Conservation (phyloP, 2,888 invertebrate species). For the Phalangium opilio region DNA sequence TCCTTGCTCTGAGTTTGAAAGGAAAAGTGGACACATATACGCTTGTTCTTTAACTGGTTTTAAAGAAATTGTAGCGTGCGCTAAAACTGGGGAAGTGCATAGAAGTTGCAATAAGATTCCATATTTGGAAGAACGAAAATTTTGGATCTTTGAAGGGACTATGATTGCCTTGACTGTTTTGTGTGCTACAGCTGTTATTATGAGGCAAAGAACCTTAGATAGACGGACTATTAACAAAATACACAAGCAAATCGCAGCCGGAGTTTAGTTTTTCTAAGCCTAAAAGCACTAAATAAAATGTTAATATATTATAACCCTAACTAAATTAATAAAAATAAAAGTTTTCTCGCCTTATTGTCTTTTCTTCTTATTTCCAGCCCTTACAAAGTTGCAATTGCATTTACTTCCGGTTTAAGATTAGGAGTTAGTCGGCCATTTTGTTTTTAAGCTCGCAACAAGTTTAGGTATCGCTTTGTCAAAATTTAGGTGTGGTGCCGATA, state of each 20-base stretch:
- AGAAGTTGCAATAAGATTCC: conserved; percentile 57
- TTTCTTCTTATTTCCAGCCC: too few relatives aligned
- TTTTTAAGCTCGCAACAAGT: too few relatives aligned
- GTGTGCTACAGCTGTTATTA: conserved; percentile 47
- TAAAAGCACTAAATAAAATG: too few relatives aligned
- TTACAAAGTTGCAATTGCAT: too few relatives aligned
- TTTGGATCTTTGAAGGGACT: conserved; percentile 63
- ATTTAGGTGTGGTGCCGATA: too few relatives aligned
- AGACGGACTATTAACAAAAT: conserved; percentile 49
- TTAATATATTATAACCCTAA: too few relatives aligned
- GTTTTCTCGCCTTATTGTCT: too few relatives aligned
- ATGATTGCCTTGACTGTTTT: conserved; percentile 48
- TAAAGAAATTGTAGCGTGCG: conserved; percentile 18
- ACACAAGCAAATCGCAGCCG: conserved; percentile 52
- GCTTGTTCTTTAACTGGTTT: conserved; percentile 18
- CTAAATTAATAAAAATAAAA: too few relatives aligned
- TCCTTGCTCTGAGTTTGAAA: background rate
- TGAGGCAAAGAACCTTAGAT: conserved; percentile 50
- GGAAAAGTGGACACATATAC: conserved; percentile 8
- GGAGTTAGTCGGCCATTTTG: too few relatives aligned
- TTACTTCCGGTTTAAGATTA: too few relatives aligned
- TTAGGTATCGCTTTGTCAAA: too few relatives aligned
- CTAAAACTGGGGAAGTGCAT: conserved; percentile 16
- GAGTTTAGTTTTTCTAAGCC: conserved; percentile 25
- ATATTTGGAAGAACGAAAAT: conserved; percentile 64